A percentile compares a stretch with the other conserved stretches of the same genome.
Evolutionary conservation across 2,888 invertebrate species (phyloP).

Genomic region (Rhorus exstirpatorius): DNA sequence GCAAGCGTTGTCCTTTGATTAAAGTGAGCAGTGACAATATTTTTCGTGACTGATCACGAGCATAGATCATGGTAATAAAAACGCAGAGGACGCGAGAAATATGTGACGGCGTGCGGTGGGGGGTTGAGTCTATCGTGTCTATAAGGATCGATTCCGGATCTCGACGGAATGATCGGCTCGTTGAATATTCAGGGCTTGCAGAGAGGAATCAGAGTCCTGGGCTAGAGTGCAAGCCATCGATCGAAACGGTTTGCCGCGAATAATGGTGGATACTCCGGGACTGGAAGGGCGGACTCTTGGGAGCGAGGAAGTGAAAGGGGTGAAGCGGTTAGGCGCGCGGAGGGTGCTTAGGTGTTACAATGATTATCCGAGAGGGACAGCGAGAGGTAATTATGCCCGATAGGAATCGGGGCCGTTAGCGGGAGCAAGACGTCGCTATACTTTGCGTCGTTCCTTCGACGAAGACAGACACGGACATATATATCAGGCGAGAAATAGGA

Average conservation of each 20-base stretch:
- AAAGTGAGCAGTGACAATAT: neutral
- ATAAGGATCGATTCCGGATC: constrained; percentile 31
- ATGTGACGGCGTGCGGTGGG: neutral
- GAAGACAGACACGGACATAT: constrained; percentile 40
- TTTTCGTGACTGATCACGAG: neutral
- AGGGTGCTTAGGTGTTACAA: constrained; percentile 86
- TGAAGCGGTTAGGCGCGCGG: constrained; percentile 80
- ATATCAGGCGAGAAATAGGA: neutral
- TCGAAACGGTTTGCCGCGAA: constrained; percentile 78
- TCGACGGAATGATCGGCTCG: constrained; percentile 40
- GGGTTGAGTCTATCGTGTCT: neutral
- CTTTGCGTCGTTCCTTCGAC: constrained; percentile 78
- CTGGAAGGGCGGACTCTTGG: constrained; percentile 53
- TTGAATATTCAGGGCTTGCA: constrained; percentile 46
- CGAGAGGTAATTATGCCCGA: constrained; percentile 85
- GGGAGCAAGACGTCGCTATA: constrained; percentile 80
- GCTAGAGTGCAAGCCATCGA: constrained; percentile 76
- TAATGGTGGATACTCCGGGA: constrained; percentile 82
- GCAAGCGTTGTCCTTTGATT: neutral
- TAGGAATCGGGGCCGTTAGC: constrained; percentile 80
- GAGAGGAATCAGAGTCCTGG: constrained; percentile 41
- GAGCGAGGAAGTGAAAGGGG: constrained; percentile 42
- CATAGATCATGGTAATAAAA: neutral
- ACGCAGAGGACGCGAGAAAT: neutral
- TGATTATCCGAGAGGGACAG: constrained; percentile 86